Conservation (phyloP, 2,797 vertebrate genomes). For the Schizopygopsis pylzovi region DNA sequence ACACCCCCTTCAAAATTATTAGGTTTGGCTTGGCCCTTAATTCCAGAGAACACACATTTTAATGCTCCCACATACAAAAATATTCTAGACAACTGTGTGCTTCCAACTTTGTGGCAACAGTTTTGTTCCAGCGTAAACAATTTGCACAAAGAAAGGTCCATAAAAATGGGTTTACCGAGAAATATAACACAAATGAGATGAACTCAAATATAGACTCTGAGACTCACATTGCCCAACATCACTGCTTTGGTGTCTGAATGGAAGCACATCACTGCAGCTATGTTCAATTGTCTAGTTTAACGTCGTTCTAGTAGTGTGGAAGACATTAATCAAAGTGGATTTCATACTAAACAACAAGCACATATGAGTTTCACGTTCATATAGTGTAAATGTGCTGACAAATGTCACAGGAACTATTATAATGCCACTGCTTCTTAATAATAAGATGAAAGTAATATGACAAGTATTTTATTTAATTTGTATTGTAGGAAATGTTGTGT, state of each 20-base stretch:
- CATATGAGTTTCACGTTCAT: background rate
- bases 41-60: background rate
- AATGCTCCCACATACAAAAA: background rate
- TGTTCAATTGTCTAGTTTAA: background rate
- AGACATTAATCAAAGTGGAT: background rate
- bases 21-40: background rate
- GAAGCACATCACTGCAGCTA: background rate
- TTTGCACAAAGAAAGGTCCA: conserved; percentile 1
- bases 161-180: conserved; percentile 12
- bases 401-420: background rate
- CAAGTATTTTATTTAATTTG: background rate
- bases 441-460: background rate
- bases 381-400: background rate
- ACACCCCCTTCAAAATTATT: background rate
- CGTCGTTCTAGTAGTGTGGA: background rate
- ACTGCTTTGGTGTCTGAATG: background rate
- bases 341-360: background rate
- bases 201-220: background rate
- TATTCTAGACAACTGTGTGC: background rate
- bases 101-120: conserved; percentile 14
- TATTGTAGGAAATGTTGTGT: background rate
- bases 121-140: conserved; percentile 57
- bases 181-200: background rate
- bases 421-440: background rate
- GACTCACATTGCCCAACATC: background rate